Percentiles rank a stretch among this genome's conserved stretches.
Conservation (phyloP, 2,797 vertebrate species). For the Buceros bicornis region DNA sequence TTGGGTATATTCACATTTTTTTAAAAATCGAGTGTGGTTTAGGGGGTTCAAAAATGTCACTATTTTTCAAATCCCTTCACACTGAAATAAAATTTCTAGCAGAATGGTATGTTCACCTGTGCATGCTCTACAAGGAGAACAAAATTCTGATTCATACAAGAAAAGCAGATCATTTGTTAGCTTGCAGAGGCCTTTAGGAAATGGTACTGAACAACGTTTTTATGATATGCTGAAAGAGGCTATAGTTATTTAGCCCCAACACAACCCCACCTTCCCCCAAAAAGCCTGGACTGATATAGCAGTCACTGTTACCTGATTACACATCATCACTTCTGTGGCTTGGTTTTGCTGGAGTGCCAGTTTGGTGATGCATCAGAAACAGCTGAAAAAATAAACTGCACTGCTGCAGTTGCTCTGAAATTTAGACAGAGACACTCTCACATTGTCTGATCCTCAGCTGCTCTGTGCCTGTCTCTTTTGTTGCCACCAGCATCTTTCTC, state of each 20-base stretch:
- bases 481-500: not conserved
- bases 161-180: not conserved
- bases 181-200: not conserved
- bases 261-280: not conserved
- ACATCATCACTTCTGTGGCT: not conserved
- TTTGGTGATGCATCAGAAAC: not conserved
- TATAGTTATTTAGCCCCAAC: not conserved
- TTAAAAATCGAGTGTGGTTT: not conserved
- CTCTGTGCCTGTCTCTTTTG: not conserved
- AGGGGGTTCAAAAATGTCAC: not conserved
- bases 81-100: not conserved
- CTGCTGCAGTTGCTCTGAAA: not conserved
- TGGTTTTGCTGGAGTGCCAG: not conserved
- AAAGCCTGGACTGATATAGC: not conserved
- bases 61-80: not conserved
- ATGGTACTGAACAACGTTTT: not conserved
- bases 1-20: not conserved
- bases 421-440: not conserved
- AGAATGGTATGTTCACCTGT: not conserved
- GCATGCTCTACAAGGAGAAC: not conserved
- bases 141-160: not conserved
- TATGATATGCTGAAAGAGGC: not conserved
- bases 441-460: not conserved
- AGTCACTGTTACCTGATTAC: not conserved
- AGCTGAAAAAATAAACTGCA: slow-evolving; percentile 50